Percentiles rank a stretch among this genome's conserved stretches.
phyloP scores from a whole-genome alignment of 2,888 invertebrate species.

The Drosophila subquinaria region DNA sequence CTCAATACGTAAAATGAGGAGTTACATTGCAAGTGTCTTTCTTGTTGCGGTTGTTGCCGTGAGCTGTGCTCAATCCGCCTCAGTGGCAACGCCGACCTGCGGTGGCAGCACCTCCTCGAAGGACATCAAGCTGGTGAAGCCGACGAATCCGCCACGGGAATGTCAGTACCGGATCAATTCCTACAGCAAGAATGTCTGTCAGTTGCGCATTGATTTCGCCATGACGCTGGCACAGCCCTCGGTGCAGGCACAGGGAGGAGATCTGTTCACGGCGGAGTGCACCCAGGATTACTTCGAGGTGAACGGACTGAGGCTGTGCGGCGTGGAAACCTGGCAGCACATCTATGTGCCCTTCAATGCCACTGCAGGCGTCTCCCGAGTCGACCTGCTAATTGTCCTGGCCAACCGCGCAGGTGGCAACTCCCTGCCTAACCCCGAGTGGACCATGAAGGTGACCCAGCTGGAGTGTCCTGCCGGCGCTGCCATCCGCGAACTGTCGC shows the following conservation, averaged over 20 bases:
- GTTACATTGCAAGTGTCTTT: constrained; percentile 37
- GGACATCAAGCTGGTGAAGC: constrained; percentile 66
- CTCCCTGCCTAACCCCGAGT: constrained; percentile 48
- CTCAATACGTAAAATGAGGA: constrained; percentile 46
- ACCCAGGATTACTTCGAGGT: constrained; percentile 67
- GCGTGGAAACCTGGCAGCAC: constrained; percentile 88
- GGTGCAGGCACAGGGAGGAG: constrained; percentile 36
- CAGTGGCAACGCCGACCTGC: constrained; percentile 69
- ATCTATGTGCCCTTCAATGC: constrained; percentile 76
- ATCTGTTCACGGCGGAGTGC: constrained; percentile 68
- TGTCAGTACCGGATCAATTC: constrained; percentile 68
- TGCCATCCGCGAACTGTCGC: constrained; percentile 53
- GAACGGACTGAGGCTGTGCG: constrained; percentile 86
- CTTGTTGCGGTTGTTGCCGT: constrained; percentile 26
- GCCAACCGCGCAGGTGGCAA: constrained; percentile 59
- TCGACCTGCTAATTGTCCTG: constrained; percentile 51
- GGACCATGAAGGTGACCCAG: constrained; percentile 72
- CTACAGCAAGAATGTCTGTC: constrained; percentile 74
- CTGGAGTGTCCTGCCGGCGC: constrained; percentile 77
- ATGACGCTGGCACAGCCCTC: constrained; percentile 78
- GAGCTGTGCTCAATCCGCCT: constrained; percentile 47
- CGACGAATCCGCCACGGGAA: constrained; percentile 63
- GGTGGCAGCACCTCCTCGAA: constrained; percentile 74
- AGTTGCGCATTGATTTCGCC: constrained; percentile 77
- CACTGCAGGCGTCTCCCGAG: constrained; percentile 61